Evolutionary conservation across 1,140 invertebrate genomes (phyloP).

Genomic region (Triops longicaudatus): DNA sequence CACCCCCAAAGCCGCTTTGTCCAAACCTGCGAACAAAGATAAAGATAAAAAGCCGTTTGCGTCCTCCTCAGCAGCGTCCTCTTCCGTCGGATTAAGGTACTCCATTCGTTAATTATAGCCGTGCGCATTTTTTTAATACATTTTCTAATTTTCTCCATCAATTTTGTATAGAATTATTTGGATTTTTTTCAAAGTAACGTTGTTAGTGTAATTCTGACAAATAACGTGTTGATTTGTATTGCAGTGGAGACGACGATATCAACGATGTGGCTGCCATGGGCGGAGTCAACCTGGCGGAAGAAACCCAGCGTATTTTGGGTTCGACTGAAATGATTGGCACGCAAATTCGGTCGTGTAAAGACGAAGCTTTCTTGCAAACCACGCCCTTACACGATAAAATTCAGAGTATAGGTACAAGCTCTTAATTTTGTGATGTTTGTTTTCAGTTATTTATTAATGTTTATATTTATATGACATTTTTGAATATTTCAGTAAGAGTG

Average conservation of each 20-base stretch:
- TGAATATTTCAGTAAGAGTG: background rate
- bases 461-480: background rate
- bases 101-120: background rate
- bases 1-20: conserved; percentile 29
- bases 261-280: conserved; percentile 99
- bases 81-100: conserved; percentile 33
- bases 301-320: conserved; percentile 88
- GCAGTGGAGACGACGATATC: conserved; percentile 81
- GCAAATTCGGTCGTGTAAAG: conserved; percentile 90
- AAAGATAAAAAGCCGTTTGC: conserved; percentile 50
- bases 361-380: conserved; percentile 80
- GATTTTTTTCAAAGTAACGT: no score
- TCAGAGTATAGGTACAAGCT: conserved; percentile 55
- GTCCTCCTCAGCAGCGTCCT: conserved; percentile 40
- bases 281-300: conserved; percentile 95
- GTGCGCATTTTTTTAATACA: background rate
- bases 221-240: conserved; percentile 30
- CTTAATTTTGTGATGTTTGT: conserved; percentile 17
- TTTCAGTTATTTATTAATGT: no score
- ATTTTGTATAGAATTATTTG: no score
- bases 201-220: background rate
- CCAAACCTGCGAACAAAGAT: conserved; percentile 45
- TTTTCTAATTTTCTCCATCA: no score
- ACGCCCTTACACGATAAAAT: conserved; percentile 67
- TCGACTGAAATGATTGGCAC: conserved; percentile 91